Conservation (phyloP, 2,797 vertebrate species). For the Bryconaethiops microstoma region DNA sequence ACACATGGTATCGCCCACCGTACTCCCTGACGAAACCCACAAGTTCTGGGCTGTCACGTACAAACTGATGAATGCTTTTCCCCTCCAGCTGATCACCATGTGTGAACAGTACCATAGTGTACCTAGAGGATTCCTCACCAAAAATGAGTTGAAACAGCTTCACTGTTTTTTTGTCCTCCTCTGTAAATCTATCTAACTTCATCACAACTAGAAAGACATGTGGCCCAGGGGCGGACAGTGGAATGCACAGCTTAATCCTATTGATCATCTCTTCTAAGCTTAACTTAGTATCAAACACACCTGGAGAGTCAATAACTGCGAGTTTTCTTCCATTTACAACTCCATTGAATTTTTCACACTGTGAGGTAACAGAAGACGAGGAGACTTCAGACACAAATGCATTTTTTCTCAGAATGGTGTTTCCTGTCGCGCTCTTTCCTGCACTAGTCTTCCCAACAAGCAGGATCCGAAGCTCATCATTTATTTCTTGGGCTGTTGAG, state of each 20-base stretch:
- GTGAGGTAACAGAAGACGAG: not conserved
- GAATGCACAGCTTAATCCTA: not conserved
- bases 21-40: not conserved
- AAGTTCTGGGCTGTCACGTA: not conserved
- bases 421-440: not conserved
- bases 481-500: not conserved
- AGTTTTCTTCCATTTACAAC: not conserved
- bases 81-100: constrained; percentile 30
- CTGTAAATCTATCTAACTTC: not conserved
- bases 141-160: not conserved
- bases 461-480: not conserved
- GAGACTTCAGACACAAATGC: not conserved
- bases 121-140: not conserved
- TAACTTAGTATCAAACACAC: not conserved
- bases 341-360: not conserved
- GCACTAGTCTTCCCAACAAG: constrained; percentile 1
- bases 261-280: not conserved
- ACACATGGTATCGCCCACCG: constrained; percentile 26
- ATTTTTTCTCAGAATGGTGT: not conserved
- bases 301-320: not conserved
- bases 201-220: constrained; percentile 5
- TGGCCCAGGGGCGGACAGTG: not conserved
- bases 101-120: constrained; percentile 35
- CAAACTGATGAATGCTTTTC: constrained; percentile 21
- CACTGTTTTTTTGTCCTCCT: not conserved